Base-by-base conservation (phyloP, 2,888 invertebrate species). In the Dynastes maya region DNA sequence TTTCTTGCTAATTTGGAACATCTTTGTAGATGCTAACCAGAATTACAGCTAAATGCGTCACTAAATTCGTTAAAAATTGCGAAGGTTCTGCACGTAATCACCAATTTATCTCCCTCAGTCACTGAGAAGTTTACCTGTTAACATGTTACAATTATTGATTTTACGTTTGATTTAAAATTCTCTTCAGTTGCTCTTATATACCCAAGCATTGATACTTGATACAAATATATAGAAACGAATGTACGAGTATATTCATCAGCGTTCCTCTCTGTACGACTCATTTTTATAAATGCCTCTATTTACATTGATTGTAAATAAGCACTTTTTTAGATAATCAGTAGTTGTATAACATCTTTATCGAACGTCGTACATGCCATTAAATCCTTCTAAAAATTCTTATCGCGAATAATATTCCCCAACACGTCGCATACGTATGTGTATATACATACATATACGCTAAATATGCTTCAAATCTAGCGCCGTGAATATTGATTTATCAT, bases 291-390 rank as follows among this genome's bases (percentile, higher is more conserved):
- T 61, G 63, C 40, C 2, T 27, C 45, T 27, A 61, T 61, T 74
- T 74, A 40, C 45, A 22, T 53, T 16, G 72, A 61, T 74, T 49
- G 61, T 40, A 13, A 45, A 74, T 27, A 72, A 61, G 61, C n/a
- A 49, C n/a, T n/a, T 49, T 74, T 68, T 74, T 27, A 74, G 40
- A 74, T 61, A 61, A 74, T 61, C 4, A 27, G 11, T 40, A 45
- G 58, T 74, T 74, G 72, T 74, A 61, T 61, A 74, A 74, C 37
- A 61, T 40, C 61, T 45, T 72, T 74, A 74, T 74, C 72, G 63
- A 53, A 68, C 27, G 51, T n/a, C 61, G 45, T 27, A 61, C 45
- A 49, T 22, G 49, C 32, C 61, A 74, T 74, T 45, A 61, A 61
- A 74, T 74, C 49, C 58, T 4, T 74, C 45, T 61, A 61, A 74